Evolutionary conservation across 2,797 vertebrate genomes (phyloP), one percentile per base, ranked within the genome.

Genomic region (Fistularia tabacaria): DNA sequence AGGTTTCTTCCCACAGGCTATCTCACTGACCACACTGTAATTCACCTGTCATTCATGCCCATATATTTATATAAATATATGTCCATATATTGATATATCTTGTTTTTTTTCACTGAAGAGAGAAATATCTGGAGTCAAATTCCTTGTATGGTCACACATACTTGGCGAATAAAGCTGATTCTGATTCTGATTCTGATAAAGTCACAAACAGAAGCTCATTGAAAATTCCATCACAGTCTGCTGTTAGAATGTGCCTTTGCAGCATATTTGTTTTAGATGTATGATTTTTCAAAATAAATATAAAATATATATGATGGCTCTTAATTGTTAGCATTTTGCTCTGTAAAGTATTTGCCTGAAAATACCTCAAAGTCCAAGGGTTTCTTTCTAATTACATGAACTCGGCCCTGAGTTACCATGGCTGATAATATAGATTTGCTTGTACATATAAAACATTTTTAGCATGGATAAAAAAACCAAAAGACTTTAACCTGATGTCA

Each of bases 381-480:
- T 83, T 65, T 61, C 76, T 25, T 66, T 80, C 59, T 61, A 53
- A 42, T 69, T 56, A 54, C 51, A 49, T 49, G 51, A 46, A 64
- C 64, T 55, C 66, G 79, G 63, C 78, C 73, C 73, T 71, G 62
- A 55, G 66, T 64, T 66, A 62, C 78, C 65, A 50, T 36, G 57
- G 36, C 15, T 59, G 40, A 43, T 59, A 64, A 65, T 61, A 56
- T 62, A 66, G 46, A 62, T 57, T 66, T 63, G 53, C 58, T 45
- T 55, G 39, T 55, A 37, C 69, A 57, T 47, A 42, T 54, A 46
- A 57, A 75, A 25, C 25, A 25, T 25, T 25, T 5, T 25, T 25
- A 25, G 25, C 25, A 74, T 42, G 42, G 14, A 7, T 4, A 68
- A 51, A 41, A 50, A 14, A 6, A 38, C 53, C 44, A 73, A 68